phyloP scores from a whole-genome alignment of 2,113 vertebrate species.

The Oriolus oriolus region DNA sequence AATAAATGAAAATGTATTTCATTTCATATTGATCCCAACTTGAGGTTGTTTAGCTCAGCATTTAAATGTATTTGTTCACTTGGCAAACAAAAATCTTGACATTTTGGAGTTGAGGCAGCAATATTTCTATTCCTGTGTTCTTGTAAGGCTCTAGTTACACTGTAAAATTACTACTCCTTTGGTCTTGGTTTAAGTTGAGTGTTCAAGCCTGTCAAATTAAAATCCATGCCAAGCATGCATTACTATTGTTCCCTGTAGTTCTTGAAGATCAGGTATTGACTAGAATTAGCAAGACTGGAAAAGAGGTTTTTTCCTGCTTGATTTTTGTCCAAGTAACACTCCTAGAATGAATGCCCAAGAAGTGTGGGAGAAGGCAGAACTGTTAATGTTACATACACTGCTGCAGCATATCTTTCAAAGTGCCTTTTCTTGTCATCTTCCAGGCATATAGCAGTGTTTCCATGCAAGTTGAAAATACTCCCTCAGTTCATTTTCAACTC shows the following conservation, averaged over 20 bases:
- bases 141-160: background rate
- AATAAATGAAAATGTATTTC: background rate
- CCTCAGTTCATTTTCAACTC: constrained; percentile 99
- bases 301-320: background rate
- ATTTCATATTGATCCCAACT: background rate
- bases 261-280: background rate
- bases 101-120: background rate
- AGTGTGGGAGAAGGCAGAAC: background rate
- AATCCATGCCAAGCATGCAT: background rate
- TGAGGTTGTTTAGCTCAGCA: background rate
- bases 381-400: rapidly evolving
- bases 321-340: background rate
- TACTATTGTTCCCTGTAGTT: background rate
- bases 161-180: background rate
- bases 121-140: background rate
- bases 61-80: background rate
- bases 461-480: constrained; percentile 90
- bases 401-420: background rate
- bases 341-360: background rate
- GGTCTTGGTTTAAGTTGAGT: background rate
- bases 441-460: constrained; percentile 94
- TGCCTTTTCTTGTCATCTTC: background rate
- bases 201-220: background rate
- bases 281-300: background rate
- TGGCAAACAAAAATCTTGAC: background rate